Evolutionary conservation across 53 echinoderm and acorn worm species (phyloP), one percentile per base, ranked within the genome.

Genomic region (Astropecten irregularis): DNA sequence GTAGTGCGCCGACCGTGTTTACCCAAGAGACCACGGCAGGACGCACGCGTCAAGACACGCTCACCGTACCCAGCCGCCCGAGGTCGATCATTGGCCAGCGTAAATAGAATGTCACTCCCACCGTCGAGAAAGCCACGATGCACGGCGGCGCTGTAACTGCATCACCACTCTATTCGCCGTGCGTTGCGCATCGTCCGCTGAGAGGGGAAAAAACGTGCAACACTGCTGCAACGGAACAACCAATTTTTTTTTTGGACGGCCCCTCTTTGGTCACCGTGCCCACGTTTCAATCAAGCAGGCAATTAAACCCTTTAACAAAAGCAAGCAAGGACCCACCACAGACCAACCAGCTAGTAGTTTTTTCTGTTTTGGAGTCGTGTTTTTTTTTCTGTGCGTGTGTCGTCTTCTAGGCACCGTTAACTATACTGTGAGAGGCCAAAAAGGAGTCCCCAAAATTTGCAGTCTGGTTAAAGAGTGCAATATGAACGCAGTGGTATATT

Each of bases 281-380:
- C 38, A 56, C 74, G 74, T 74, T 74, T 74, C 74, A 74, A 74
- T 74, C 74, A 74, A 11, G 56, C 57, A 36, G 40, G 74, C 74
- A 40, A 74, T 74, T 74, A 74, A 74, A 57, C 74, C 57, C 74
- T 74, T n/a, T 57, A 74, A 74, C 74, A 74, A 74, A 74, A 57
- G 74, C 74, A 74, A 74, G 57, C 39, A 57, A 57, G 57, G 57
- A 55, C 56, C 74, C 56, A 74, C 74, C 74, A 51, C 71, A 71
- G 71, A 71, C 71, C n/a, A n/a, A n/a, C 42, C 74, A 38, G 74
- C 74, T 50, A 74, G 56, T 56, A 57, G 56, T 74, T 56, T 38
- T 9, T n/a, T 8, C 42, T 6, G 42, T 11, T 42, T 42, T 71
- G 71, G 32, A 52, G 54, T 51, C 20, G 56, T 39, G 38, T 51